Base-by-base conservation (phyloP, 2,888 invertebrate species). In the Adineta ricciae region DNA sequence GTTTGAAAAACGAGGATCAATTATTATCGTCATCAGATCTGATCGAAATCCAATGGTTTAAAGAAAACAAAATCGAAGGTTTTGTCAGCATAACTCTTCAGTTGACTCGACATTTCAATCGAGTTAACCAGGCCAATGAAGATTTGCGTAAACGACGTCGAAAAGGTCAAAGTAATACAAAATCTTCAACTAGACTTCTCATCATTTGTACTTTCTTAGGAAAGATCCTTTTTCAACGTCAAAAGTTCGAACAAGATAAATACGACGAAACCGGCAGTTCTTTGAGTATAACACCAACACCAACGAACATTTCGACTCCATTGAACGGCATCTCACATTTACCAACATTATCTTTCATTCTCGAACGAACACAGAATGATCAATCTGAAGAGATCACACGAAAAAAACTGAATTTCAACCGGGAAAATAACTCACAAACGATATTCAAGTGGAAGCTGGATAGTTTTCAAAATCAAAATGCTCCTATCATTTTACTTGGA, bases 161-260 rank as follows among this genome's bases (percentile, higher is more conserved):
- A 73, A 73, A 73, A 73, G 73, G 38, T 38, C 73, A 41, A 73
- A 24, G 73, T 73, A 72, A 46, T 46, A 46, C 8, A 46, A 46
- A n/a, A n/a, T n/a, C n/a, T n/a, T n/a, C n/a, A n/a, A n/a, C n/a
- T n/a, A n/a, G n/a, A n/a, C n/a, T n/a, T n/a, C n/a, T n/a, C n/a
- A n/a, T n/a, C n/a, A n/a, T n/a, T n/a, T n/a, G n/a, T n/a, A n/a
- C n/a, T n/a, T n/a, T n/a, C n/a, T 8, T 73, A 73, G 73, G n/a
- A 38, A 73, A 73, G 21, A 73, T 73, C 24, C 24, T n/a, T 7
- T 19, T 21, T 8, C 73, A 24, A 21, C 73, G 73, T 38, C 36
- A 41, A 73, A 73, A 73, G 38, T 73, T 73, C 8, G 73, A 73
- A 73, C 73, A 73, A 73, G 73, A 73, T 38, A 73, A 73, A 73